Percentiles rank a stretch among this genome's conserved stretches.
Conservation (phyloP, 1,140 invertebrate species). For the Procambarus virginalis region DNA sequence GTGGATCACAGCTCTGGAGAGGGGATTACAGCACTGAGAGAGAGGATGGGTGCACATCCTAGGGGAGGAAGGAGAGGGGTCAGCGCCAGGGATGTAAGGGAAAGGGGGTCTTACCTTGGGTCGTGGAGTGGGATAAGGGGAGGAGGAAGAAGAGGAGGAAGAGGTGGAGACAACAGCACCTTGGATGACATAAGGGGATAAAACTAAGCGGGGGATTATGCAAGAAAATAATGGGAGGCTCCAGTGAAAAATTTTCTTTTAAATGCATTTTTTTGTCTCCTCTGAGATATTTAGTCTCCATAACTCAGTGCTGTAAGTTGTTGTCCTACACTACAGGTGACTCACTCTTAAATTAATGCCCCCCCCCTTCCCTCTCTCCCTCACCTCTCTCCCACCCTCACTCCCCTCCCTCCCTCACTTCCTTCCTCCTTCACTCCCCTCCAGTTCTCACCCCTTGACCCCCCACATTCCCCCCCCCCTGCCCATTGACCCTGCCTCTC, state of each 20-base stretch:
- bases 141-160: too few relatives aligned
- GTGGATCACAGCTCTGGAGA: too few relatives aligned
- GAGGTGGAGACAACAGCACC: neutral
- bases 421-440: neutral
- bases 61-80: too few relatives aligned
- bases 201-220: slow-evolving; percentile 23
- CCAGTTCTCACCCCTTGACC: neutral
- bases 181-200: neutral
- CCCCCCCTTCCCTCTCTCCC: neutral
- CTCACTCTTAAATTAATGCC: slow-evolving; percentile 7
- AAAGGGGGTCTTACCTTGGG: too few relatives aligned
- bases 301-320: slow-evolving; percentile 19
- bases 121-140: too few relatives aligned
- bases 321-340: slow-evolving; percentile 26
- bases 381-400: neutral
- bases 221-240: slow-evolving; percentile 22
- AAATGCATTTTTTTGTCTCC: slow-evolving; percentile 29
- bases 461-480: neutral
- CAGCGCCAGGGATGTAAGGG: too few relatives aligned
- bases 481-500: too few relatives aligned
- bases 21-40: too few relatives aligned
- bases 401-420: neutral
- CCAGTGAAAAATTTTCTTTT: slow-evolving; percentile 39
- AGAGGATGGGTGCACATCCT: too few relatives aligned
- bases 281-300: slow-evolving; percentile 35